These are phyloP conservation scores for Macrophya alboannulata DNA, from an alignment of 2,888 invertebrate genomes.

Conservation along the genomic window DNA sequence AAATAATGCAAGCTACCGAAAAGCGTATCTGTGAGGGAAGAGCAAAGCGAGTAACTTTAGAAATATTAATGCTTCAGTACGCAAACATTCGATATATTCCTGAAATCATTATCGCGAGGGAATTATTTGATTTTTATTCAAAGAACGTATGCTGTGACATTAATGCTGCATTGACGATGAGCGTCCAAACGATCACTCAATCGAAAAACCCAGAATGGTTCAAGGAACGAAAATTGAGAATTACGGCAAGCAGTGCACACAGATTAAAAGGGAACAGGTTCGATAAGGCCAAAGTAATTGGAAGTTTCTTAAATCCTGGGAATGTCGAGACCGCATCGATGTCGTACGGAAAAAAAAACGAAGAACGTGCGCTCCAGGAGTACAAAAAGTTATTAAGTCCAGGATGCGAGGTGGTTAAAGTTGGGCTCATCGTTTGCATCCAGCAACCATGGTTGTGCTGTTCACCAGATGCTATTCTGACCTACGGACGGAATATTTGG, in stretches of 20 bases:
- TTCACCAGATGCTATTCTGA: constrained; percentile 62
- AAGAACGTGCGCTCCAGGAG: constrained; percentile 59
- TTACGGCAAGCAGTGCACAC: constrained; percentile 63
- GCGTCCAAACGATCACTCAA: constrained; percentile 60
- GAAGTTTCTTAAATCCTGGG: constrained; percentile 56
- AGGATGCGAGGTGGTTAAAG: constrained; percentile 60
- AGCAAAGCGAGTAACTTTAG: constrained; percentile 55
- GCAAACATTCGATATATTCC: constrained; percentile 50
- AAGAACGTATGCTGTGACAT: constrained; percentile 59
- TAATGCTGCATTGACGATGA: constrained; percentile 52
- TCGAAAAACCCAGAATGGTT: constrained; percentile 58
- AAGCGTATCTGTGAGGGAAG: constrained; percentile 51
- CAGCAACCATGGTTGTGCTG: constrained; percentile 63
- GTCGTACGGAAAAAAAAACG: constrained; percentile 62
- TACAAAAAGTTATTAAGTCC: constrained; percentile 59
- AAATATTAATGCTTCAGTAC: constrained; percentile 57
- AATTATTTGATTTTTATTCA: constrained; percentile 58
- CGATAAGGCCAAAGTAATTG: constrained; percentile 60
- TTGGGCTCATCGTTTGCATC: constrained; percentile 61
- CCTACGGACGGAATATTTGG: constrained; percentile 61
- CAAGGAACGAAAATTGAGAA: constrained; percentile 57
- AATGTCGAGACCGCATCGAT: constrained; percentile 58
- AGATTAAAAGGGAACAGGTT: constrained; percentile 61
- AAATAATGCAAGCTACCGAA: constrained; percentile 50
- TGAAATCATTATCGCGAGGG: constrained; percentile 51